Evolutionary conservation across 2,888 invertebrate genomes (phyloP), one percentile per base, ranked within the genome.

Genomic region (Dorcus hopei): DNA sequence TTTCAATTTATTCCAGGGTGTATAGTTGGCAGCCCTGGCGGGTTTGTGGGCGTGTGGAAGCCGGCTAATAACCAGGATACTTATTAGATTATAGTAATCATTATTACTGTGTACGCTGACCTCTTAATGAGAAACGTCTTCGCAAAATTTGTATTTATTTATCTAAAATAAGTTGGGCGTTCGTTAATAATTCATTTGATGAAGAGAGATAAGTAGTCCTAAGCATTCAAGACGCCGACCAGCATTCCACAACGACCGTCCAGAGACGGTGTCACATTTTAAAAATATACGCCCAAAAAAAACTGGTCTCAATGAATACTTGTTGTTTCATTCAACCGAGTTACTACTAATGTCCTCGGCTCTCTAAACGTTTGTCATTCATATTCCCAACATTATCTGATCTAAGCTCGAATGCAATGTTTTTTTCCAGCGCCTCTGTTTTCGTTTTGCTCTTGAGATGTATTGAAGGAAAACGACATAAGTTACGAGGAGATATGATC

Each of bases 61-160:
- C 75, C 68, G 65, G 62, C 71, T 72, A 70, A 73, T 74, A 72
- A 72, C 70, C 62, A 68, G 69, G 72, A 71, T 72, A 72, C 73
- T 76, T 75, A 76, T 76, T 75, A 74, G 75, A 76, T 76, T 76
- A 76, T 69, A 65, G 72, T 75, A 75, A 75, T 75, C 74, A 74
- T 59, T 45, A 9, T 23, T 16, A 14, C 42, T 2, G 26, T 33
- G 26, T 33, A 33, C 26, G 26, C 26, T 33, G 26, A 33, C 26
- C 26, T 33, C 26, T 33, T 7, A 33, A 6, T 33, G 26, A 33
- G 26, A 33, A 7, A 33, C 26, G 26, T 33, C 26, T 33, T 33
- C 26, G 26, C 26, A 4, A 33, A 33, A 33, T 33, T 33, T 33
- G 3, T 33, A 33, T 33, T 33, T 33, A 33, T 33, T 33, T 6